Evolutionary conservation across 2,888 invertebrate genomes (phyloP).

Genomic region (Leptinotarsa peninsularis): DNA sequence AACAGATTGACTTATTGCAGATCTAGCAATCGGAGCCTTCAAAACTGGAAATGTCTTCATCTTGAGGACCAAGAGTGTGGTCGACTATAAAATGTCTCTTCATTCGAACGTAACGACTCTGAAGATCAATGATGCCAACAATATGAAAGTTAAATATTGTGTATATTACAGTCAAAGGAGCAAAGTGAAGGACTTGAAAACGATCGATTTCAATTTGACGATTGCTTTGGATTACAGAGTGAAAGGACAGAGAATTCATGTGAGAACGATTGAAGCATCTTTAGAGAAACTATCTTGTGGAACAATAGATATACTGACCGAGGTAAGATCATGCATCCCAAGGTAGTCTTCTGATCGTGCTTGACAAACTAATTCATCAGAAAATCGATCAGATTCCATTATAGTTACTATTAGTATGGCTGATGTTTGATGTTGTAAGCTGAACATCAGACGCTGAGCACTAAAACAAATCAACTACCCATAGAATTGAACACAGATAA

Average conservation of each 20-base stretch:
- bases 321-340: conserved; percentile 30
- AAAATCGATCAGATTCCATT: too few species aligned
- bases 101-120: conserved; percentile 36
- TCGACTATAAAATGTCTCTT: conserved; percentile 49
- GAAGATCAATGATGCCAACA: conserved; percentile 6
- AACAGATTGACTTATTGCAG: conserved; percentile 57
- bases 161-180: conserved; percentile 45
- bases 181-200: conserved; percentile 22
- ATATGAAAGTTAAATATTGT: conserved; percentile 38
- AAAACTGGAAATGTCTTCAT: conserved; percentile 70
- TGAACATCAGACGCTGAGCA: too few species aligned
- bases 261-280: conserved; percentile 23
- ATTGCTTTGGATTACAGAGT: conserved; percentile 42
- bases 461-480: too few species aligned
- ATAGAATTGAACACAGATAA: too few species aligned
- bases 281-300: conserved; percentile 23
- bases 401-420: too few species aligned
- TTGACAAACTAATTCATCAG: too few species aligned
- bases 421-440: too few species aligned
- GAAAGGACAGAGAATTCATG: conserved; percentile 25
- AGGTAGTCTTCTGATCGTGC: not conserved
- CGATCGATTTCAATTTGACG: conserved; percentile 30
- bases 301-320: conserved; percentile 23
- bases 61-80: conserved; percentile 64
- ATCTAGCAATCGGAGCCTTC: conserved; percentile 73